Percentiles rank a stretch among this genome's conserved stretches.
These are phyloP conservation scores for Chloroceryle amazona DNA, from an alignment of 2,797 vertebrate genomes.

Conservation along the genomic window DNA sequence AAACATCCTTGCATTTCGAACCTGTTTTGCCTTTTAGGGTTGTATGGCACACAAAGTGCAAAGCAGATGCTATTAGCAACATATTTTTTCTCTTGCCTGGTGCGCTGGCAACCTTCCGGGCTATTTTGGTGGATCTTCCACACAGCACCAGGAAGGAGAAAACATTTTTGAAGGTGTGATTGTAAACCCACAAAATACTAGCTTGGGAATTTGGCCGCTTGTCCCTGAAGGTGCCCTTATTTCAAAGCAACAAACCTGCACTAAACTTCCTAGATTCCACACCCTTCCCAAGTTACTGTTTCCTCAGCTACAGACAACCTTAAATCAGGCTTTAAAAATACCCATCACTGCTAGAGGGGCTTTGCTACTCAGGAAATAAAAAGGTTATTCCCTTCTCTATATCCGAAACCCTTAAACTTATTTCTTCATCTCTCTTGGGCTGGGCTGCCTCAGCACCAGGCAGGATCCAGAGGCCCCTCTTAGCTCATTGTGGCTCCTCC, in stretches of 20 bases:
- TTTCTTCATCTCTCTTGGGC: not conserved
- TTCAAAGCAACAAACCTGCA: slow-evolving; percentile 16
- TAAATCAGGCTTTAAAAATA: not conserved
- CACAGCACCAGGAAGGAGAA: slow-evolving; percentile 52
- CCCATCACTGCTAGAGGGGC: not conserved
- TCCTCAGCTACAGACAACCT: not conserved
- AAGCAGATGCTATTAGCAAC: slow-evolving; percentile 21
- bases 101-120: slow-evolving; percentile 5
- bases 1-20: slow-evolving; percentile 1
- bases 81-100: not conserved
- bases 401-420: not conserved
- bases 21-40: not conserved
- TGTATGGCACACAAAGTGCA: slow-evolving; percentile 3
- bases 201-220: slow-evolving; percentile 22
- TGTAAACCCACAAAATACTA: slow-evolving; percentile 63
- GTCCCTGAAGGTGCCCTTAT: not conserved
- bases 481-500: not conserved
- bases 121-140: slow-evolving; percentile 55
- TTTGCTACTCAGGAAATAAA: not conserved
- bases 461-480: not conserved
- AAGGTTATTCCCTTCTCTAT: not conserved
- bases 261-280: not conserved
- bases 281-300: not conserved
- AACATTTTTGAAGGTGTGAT: slow-evolving; percentile 66
- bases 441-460: not conserved